Conservation (phyloP, 92 coral and sea anemone species). For the Micromussa lordhowensis region DNA sequence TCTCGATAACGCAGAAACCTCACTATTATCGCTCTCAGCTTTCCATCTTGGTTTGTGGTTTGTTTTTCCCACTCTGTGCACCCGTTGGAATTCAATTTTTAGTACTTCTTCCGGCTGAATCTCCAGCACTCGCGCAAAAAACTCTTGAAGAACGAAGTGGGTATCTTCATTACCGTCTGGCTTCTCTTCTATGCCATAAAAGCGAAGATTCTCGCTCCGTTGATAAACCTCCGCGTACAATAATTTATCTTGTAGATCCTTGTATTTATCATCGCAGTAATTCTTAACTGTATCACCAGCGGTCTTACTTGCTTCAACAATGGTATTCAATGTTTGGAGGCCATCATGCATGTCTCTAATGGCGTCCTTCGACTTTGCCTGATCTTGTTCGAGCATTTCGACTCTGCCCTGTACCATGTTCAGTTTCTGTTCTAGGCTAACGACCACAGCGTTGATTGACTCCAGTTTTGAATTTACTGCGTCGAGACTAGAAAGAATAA, state of each 20-base stretch:
- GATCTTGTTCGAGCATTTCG: slow-evolving; percentile 16
- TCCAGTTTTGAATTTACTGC: too few species aligned
- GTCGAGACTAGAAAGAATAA: too few species aligned
- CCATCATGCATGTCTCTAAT: neutral
- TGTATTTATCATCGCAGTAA: neutral
- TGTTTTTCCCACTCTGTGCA: slow-evolving; percentile 17
- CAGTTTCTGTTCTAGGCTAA: too few species aligned
- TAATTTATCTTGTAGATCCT: too few species aligned
- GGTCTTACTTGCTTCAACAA: slow-evolving; percentile 20
- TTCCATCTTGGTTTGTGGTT: neutral
- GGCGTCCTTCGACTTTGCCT: slow-evolving; percentile 14
- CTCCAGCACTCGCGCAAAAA: slow-evolving; percentile 9
- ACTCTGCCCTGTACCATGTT: too few species aligned
- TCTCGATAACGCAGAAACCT: neutral
- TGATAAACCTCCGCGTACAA: too few species aligned
- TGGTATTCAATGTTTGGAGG: neutral
- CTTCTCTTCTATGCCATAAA: too few species aligned
- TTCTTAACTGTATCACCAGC: slow-evolving; percentile 3
- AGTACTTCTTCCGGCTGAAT: slow-evolving; percentile 7
- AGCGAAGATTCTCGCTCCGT: too few species aligned
- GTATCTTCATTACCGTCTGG: too few species aligned
- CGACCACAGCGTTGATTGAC: too few species aligned
- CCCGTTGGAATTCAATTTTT: slow-evolving; percentile 15
- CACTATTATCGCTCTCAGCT: too few species aligned
- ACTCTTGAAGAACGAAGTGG: too few species aligned